Base-by-base conservation (phyloP, 2,113 vertebrate genomes). In the Setophaga coronata region DNA sequence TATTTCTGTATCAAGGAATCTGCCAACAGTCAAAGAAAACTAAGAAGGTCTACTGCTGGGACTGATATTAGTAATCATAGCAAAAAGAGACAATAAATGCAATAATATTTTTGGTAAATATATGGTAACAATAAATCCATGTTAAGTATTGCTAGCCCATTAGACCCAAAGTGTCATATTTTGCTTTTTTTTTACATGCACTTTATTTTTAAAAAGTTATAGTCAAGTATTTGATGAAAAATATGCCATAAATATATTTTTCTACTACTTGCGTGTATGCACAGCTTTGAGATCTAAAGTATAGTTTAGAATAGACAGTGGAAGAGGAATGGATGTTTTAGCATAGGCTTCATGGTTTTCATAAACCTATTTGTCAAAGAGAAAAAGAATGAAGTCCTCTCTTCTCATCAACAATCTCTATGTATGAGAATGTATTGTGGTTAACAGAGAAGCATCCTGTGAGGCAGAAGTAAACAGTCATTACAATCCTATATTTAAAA, bases 321-420 rank as follows among this genome's bases (percentile, higher is more conserved):
- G 47, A 80, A 88, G 12, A 18, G 58, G 12, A 79, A 42, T 47
- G 3, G 64, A 72, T n/a, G 6, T 64, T 7, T 3, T 71, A 71
- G 23, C 15, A 26, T 8, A 56, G 7, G 6, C 47, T 90, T 79
- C 61, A 79, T 45, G 28, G 16, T 24, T 90, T 88, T 53, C 29
- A 2, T n/a, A 83, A 66, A 56, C 0, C 0, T 29, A 20, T 31
- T 31, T 43, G 8, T 42, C 0, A 0, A 11, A 18, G 3, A 17
- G 29, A 47, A 23, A 61, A 61, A 51, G 33, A 58, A 18, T 8
- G 2, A 51, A 2, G 7, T 65, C 25, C 34, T 85, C 82, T 73
- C 14, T 66, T 86, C 72, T 70, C 38, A n/a, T 42, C 20, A 53
- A 4, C 18, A 38, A 1, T 24, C 7, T 73, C 21, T 80, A 29